Percentiles rank a stretch among this genome's conserved stretches.
These are phyloP conservation scores for Criorhina ranunculi DNA, from an alignment of 2,888 invertebrate genomes.

Conservation along the genomic window DNA sequence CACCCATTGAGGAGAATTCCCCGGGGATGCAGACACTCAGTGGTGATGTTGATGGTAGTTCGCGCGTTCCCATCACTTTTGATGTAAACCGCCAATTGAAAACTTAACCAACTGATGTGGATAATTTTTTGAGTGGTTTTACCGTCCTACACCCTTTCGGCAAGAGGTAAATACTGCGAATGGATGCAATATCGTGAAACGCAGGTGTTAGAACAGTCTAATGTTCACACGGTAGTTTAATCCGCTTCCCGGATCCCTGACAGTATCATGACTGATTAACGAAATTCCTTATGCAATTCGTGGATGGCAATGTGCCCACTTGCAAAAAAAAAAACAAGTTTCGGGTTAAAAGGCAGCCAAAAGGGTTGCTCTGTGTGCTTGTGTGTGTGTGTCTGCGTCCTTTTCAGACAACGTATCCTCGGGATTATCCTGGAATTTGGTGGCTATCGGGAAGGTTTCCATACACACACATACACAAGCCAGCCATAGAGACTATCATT, in stretches of 20 bases:
- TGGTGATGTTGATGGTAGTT: slow-evolving; percentile 33
- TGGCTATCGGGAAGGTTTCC: slow-evolving; percentile 64
- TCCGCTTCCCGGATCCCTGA: slow-evolving; percentile 80
- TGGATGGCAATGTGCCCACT: slow-evolving; percentile 71
- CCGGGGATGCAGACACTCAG: slow-evolving; percentile 58
- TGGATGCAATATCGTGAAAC: slow-evolving; percentile 56
- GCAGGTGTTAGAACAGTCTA: slow-evolving; percentile 82
- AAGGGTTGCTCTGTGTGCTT: background rate
- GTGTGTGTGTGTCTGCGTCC: background rate
- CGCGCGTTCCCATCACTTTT: slow-evolving; percentile 67
- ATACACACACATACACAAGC: background rate
- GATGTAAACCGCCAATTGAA: slow-evolving; percentile 76
- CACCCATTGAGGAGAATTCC: slow-evolving; percentile 57
- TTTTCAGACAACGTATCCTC: slow-evolving; percentile 53
- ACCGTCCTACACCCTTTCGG: slow-evolving; percentile 53
- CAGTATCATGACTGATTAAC: slow-evolving; percentile 77
- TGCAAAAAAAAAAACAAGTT: slow-evolving; percentile 65
- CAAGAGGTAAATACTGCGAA: slow-evolving; percentile 20
- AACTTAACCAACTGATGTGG: slow-evolving; percentile 76
- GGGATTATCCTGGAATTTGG: slow-evolving; percentile 70
- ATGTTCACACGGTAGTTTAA: slow-evolving; percentile 84
- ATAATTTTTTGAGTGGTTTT: slow-evolving; percentile 77
- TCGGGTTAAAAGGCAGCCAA: slow-evolving; percentile 49
- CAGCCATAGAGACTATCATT: slow-evolving; percentile 55
- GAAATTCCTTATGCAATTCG: slow-evolving; percentile 74